Percentiles rank a stretch among this genome's conserved stretches.
phyloP scores from a whole-genome alignment of 2,113 vertebrate genomes.

The Xiphophorus maculatus region DNA sequence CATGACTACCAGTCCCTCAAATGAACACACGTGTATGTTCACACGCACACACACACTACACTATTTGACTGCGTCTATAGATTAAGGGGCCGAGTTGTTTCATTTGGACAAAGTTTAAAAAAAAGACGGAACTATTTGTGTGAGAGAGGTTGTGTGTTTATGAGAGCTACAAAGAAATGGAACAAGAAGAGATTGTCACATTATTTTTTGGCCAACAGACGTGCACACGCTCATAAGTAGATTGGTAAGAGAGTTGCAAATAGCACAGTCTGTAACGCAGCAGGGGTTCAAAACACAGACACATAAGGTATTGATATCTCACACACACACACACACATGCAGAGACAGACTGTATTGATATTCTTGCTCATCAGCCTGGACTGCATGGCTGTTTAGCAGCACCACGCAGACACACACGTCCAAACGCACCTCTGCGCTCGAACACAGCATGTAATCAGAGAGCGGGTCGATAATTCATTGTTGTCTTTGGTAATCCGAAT shows the following conservation, averaged over 20 bases:
- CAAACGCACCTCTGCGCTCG: constrained; percentile 3
- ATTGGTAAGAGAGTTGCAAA: constrained; percentile 57
- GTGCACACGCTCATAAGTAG: constrained; percentile 24
- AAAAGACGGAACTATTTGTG: constrained; percentile 29
- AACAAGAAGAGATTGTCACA: constrained; percentile 56
- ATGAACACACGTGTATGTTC: constrained; percentile 51
- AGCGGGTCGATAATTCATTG: constrained; percentile 63
- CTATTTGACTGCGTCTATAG: constrained; percentile 80
- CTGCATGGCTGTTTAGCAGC: constrained; percentile 41
- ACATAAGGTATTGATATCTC: constrained; percentile 74
- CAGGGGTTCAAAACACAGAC: constrained; percentile 68
- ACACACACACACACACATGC: constrained; percentile 39
- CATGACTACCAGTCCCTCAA: constrained; percentile 59
- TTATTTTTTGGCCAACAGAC: constrained; percentile 32
- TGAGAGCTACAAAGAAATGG: constrained; percentile 20
- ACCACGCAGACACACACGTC: constrained; percentile 22
- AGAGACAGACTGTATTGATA: constrained; percentile 70
- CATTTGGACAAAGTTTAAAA: constrained; percentile 73
- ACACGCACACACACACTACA: constrained; percentile 23
- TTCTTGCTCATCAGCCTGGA: constrained; percentile 59
- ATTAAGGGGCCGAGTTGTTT: constrained; percentile 72
- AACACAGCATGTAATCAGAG: constrained; percentile 57
- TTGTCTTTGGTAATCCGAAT: constrained; percentile 61
- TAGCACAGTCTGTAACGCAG: constrained; percentile 71
- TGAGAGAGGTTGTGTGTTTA: constrained; percentile 13